These are phyloP conservation scores for Amyelois transitella DNA, from an alignment of 1,140 invertebrate genomes.

Conservation along the genomic window DNA sequence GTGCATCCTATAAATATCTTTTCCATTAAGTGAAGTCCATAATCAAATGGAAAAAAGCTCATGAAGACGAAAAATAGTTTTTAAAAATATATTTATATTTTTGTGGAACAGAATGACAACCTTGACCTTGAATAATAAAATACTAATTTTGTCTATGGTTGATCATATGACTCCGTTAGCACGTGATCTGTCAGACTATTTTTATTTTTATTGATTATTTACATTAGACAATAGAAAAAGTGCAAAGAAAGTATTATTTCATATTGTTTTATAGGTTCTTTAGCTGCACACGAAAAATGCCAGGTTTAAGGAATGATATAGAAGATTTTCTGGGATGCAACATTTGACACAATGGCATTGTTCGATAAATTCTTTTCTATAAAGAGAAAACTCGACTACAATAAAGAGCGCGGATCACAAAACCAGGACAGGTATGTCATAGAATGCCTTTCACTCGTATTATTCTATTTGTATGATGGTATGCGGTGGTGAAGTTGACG, in stretches of 20 bases:
- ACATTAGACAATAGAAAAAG: background rate
- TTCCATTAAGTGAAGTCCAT: too few relatives aligned
- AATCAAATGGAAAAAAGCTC: too few relatives aligned
- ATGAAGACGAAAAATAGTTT: too few relatives aligned
- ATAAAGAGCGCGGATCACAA: constrained; percentile 50
- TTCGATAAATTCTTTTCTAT: constrained; percentile 62
- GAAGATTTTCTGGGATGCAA: constrained; percentile 41
- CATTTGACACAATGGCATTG: constrained; percentile 60
- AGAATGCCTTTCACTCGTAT: constrained; percentile 36
- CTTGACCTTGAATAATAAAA: constrained; percentile 43
- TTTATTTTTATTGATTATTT: constrained; percentile 26
- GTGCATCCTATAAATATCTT: too few relatives aligned
- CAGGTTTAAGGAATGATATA: constrained; percentile 19
- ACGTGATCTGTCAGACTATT: constrained; percentile 60
- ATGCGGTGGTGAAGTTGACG: constrained; percentile 35
- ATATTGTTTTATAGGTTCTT: background rate
- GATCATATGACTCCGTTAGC: constrained; percentile 63
- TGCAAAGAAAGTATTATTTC: background rate
- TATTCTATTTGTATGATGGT: constrained; percentile 38
- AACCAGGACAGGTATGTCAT: constrained; percentile 63
- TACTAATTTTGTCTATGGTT: constrained; percentile 44
- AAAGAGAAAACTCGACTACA: constrained; percentile 64
- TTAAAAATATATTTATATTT: too few relatives aligned
- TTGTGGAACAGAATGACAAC: too few relatives aligned
- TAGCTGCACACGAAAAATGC: constrained; percentile 26